Evolutionary conservation across 2,113 vertebrate species (phyloP), one percentile per base, ranked within the genome.

Genomic region (Xiphorhynchus elegans): DNA sequence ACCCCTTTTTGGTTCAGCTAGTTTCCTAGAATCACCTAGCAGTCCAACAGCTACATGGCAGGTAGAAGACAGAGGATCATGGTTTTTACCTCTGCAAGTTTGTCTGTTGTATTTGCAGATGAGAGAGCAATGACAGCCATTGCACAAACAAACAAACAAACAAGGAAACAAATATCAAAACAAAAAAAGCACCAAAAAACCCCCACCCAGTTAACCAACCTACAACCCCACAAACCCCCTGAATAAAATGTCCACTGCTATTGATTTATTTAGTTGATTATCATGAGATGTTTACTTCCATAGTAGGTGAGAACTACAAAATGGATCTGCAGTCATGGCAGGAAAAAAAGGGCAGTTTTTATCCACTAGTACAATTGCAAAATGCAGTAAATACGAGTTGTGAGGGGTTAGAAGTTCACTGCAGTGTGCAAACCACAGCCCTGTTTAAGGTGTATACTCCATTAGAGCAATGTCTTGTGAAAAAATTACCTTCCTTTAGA

Each of bases 401-500:
- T 72, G 68, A 73, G 68, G 56, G 53, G 46, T 92, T 83, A 79
- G 49, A 79, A 82, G 58, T 79, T 84, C 85, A 76, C 44, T 73
- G 74, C 53, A 73, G 37, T 9, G 2, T 87, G 63, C 28, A 66
- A 88, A 66, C 26, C 50, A 46, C 2, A 10, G 37, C 70, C 42
- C 58, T 82, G 8, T 76, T 93, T 59, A 63, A 92, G 77, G 63
- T 50, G 23, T 42, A 69, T 76, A 59, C 42, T 80, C 59, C 50
- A 58, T 62, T 88, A 76, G 2, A 88, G n/a, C n/a, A 77, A 13
- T 52, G 44, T 84, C 67, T 56, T 77, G 46, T 83, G 70, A 84
- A 83, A 87, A 89, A 92, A 62, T 62, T 87, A 25, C 70, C 17
- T 90, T 56, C 70, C 33, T 40, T 90, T 94, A 81, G 50, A 88